phyloP scores from a whole-genome alignment of 1,140 invertebrate genomes.

The Diprion similis region DNA sequence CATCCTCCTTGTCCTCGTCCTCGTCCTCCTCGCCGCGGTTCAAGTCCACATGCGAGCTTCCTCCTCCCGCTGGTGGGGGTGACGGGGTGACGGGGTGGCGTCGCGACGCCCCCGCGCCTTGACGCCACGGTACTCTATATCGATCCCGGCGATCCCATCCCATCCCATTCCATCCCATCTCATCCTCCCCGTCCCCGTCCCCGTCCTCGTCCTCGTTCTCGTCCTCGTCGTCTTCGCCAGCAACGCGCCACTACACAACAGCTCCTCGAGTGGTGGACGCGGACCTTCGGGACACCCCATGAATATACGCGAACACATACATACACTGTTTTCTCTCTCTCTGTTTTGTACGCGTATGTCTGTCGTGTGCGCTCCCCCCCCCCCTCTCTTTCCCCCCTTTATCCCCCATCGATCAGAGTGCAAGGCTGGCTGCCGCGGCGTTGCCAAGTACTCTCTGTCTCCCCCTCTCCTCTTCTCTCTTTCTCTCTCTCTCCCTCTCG shows the following conservation, averaged over 20 bases:
- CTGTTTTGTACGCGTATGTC: not conserved
- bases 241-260: not conserved
- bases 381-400: conserved; percentile 27
- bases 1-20: conserved; percentile 35
- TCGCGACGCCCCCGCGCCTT: conserved; percentile 28
- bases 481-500: conserved; percentile 11
- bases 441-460: conserved; percentile 45
- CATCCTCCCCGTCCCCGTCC: conserved; percentile 15
- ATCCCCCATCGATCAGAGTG: conserved; percentile 15
- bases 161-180: not conserved
- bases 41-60: conserved; percentile 19
- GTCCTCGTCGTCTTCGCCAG: not conserved
- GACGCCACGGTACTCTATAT: conserved; percentile 17
- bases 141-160: conserved; percentile 1
- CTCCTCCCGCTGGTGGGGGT: not conserved
- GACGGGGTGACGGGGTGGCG: conserved; percentile 12
- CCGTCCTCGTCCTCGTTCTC: conserved; percentile 9
- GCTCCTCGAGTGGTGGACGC: not conserved
- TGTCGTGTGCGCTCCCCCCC: conserved; percentile 17
- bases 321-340: not conserved
- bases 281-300: conserved; percentile 16
- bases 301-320: not conserved
- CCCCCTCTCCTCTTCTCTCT: conserved; percentile 28
- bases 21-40: conserved; percentile 31
- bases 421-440: conserved; percentile 34